Evolutionary conservation across 2,888 invertebrate genomes (phyloP), one percentile per base, ranked within the genome.

Genomic region (Elmis aenea): DNA sequence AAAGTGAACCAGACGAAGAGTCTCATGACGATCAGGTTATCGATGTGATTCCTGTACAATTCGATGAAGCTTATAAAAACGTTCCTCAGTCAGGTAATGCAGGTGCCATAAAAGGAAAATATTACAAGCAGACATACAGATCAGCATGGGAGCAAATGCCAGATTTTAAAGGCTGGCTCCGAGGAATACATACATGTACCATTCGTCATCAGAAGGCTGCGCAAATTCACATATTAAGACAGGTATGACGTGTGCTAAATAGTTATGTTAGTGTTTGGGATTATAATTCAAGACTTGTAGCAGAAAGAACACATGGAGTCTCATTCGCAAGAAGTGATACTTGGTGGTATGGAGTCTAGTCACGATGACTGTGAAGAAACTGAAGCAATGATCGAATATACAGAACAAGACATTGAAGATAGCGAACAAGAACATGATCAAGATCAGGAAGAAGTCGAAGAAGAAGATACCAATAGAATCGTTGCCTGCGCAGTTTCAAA

Each of bases 101-200:
- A n/a, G n/a, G n/a, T n/a, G 44, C 38, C 30, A 41, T 51, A 26
- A 56, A 57, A 50, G 59, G 62, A 16, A 65, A 64, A 57, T 69
- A 68, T 55, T 75, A 75, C 46, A 75, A 74, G 38, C 76, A 76
- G 56, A 71, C 74, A 1, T 76, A 76, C 51, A 65, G 76, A 10
- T 68, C 70, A 48, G 75, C 75, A 45, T 76, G 76, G 76, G 76
- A 76, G 56, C 64, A 66, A 46, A 72, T 74, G 71, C 69, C 73
- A 0, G 76, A 76, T 62, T 76, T 76, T 57, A 71, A 72, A 70
- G 76, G 75, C 43, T 77, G 77, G 77, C 58, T 77, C 21, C 67
- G 69, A 35, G 70, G 71, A 6, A 74, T 76, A 9, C 77, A 77
- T 48, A 76, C 75, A 23, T 75, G 75, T 39, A 76, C 77, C 0